A percentile compares a stretch with the other conserved stretches of the same genome.
Evolutionary conservation across 2,797 vertebrate genomes (phyloP).

Genomic region (Sebastes nivosus): DNA sequence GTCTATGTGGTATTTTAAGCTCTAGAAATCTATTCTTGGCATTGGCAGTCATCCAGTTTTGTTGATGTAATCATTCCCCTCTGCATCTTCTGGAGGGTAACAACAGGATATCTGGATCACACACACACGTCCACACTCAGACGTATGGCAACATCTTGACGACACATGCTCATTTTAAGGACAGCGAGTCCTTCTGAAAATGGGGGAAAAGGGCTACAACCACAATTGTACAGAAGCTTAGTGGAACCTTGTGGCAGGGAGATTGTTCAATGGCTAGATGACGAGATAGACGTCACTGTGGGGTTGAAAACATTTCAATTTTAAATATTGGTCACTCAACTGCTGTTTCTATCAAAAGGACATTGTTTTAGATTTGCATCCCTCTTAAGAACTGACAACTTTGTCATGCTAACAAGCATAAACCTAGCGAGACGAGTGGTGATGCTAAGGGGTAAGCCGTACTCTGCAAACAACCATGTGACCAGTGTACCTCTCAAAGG

Average conservation of each 20-base stretch:
- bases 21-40: slow-evolving; percentile 49
- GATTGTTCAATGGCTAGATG: neutral
- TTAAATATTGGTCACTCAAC: neutral
- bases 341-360: neutral
- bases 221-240: neutral
- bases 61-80: slow-evolving; percentile 51
- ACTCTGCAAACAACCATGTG: neutral
- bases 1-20: slow-evolving; percentile 48
- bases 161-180: slow-evolving; percentile 9
- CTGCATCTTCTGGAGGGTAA: slow-evolving; percentile 41
- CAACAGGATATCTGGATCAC: slow-evolving; percentile 49
- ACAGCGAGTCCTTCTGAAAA: slow-evolving; percentile 18
- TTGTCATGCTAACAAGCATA: neutral
- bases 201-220: neutral
- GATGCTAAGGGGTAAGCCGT: neutral
- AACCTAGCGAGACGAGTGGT: neutral
- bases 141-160: neutral
- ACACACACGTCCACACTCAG: neutral
- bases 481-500: neutral
- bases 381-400: neutral
- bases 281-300: neutral
- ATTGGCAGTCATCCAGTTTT: slow-evolving; percentile 51
- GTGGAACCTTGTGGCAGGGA: neutral
- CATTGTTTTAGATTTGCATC: neutral
- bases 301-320: neutral